Conservation (phyloP, 2,113 vertebrate species). For the Gnathonemus longibarbis region DNA sequence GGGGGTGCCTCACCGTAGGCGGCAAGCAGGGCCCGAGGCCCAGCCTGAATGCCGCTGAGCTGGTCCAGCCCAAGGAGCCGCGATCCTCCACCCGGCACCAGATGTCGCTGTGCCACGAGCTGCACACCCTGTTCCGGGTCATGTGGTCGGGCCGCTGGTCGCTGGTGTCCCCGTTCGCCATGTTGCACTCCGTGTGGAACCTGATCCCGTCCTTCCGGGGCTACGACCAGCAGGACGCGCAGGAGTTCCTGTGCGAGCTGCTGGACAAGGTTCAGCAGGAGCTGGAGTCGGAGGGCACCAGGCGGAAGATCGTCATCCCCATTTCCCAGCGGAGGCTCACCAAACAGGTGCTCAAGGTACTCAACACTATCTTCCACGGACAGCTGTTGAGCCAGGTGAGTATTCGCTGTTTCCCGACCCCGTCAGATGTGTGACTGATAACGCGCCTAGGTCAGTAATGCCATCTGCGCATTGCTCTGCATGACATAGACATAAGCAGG, state of each 20-base stretch:
- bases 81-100: constrained; percentile 78
- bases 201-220: constrained; percentile 92
- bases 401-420: neutral
- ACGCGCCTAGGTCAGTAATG: neutral
- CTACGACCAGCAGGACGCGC: constrained; percentile 95
- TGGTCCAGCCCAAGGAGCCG: constrained; percentile 87
- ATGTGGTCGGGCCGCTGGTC: constrained; percentile 99
- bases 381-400: constrained; percentile 96
- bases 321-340: constrained; percentile 94
- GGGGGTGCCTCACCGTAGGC: constrained; percentile 45
- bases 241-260: constrained; percentile 95
- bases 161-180: constrained; percentile 92
- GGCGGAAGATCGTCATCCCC: constrained; percentile 86
- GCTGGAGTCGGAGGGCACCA: constrained; percentile 85
- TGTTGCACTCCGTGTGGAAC: constrained; percentile 98
- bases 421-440: neutral
- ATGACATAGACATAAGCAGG: neutral
- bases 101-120: constrained; percentile 94
- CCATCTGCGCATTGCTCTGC: neutral
- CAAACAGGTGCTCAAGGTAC: constrained; percentile 96
- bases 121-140: constrained; percentile 96
- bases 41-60: constrained; percentile 69
- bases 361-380: constrained; percentile 98
- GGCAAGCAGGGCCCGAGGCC: constrained; percentile 53
- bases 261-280: constrained; percentile 98